These are phyloP conservation scores for Apodemus sylvaticus DNA, from an alignment of 2,113 vertebrate species.

Conservation along the genomic window DNA sequence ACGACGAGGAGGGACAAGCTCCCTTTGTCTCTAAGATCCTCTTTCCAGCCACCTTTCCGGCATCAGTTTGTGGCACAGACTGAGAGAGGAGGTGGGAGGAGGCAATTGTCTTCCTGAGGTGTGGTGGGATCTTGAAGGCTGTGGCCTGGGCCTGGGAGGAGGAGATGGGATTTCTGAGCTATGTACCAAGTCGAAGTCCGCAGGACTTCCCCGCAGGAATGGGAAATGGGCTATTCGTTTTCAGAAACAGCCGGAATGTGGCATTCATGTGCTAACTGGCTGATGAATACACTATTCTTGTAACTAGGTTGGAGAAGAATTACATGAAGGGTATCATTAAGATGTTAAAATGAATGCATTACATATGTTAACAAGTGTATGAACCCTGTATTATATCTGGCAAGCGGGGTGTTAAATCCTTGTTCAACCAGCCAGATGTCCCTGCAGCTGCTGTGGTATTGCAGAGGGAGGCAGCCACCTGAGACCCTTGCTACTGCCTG, in stretches of 20 bases:
- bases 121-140: background rate
- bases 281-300: constrained; percentile 67
- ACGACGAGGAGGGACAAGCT: background rate
- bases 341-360: constrained; percentile 79
- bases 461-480: constrained; percentile 72
- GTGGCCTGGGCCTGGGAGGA: background rate
- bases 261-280: constrained; percentile 62
- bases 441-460: constrained; percentile 70
- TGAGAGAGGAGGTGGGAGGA: background rate
- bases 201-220: constrained; percentile 50
- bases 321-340: constrained; percentile 76
- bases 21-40: rapidly evolving
- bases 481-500: constrained; percentile 57
- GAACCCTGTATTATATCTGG: constrained; percentile 77
- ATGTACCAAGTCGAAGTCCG: background rate
- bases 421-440: constrained; percentile 79
- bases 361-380: constrained; percentile 79
- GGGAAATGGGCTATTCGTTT: constrained; percentile 64
- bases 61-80: background rate
- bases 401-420: constrained; percentile 77
- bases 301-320: constrained; percentile 74
- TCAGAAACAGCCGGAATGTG: constrained; percentile 53
- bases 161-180: background rate
- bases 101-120: background rate
- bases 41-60: background rate